These are phyloP conservation scores for Corythornis cristatus DNA, from an alignment of 2,113 vertebrate genomes.

Conservation along the genomic window DNA sequence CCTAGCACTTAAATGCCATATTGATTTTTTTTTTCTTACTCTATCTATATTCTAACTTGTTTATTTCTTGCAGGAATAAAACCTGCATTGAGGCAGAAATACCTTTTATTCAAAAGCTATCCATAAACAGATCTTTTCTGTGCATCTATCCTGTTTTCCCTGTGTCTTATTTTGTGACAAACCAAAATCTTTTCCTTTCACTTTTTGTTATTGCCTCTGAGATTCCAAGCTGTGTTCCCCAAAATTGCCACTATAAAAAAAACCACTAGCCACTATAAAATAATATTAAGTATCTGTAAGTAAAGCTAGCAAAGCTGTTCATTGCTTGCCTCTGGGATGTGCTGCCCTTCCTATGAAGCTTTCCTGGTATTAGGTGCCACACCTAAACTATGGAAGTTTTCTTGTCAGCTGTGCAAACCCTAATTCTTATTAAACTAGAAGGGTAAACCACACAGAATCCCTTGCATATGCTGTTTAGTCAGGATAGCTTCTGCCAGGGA, in stretches of 20 bases:
- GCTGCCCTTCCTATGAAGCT: background rate
- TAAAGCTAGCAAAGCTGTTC: background rate
- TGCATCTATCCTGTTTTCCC: background rate
- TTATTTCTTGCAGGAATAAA: background rate
- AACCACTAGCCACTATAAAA: background rate
- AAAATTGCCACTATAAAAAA: background rate
- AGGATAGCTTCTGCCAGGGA: background rate
- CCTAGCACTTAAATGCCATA: background rate
- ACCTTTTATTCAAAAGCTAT: background rate
- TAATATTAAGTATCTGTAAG: background rate
- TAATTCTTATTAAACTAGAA: background rate
- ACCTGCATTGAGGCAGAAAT: background rate
- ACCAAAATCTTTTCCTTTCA: background rate
- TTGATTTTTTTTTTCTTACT: background rate
- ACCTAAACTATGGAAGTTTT: background rate
- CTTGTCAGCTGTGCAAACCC: background rate
- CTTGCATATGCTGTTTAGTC: background rate
- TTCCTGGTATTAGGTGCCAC: background rate
- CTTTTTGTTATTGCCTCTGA: accelerated
- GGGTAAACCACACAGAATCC: accelerated
- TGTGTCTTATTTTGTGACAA: background rate
- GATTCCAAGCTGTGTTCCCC: background rate
- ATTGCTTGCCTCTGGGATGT: background rate
- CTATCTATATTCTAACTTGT: background rate
- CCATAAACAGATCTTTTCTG: background rate